These are phyloP conservation scores for Drosophila nr. medialis DNA, from an alignment of 2,888 invertebrate species.

Conservation along the genomic window DNA sequence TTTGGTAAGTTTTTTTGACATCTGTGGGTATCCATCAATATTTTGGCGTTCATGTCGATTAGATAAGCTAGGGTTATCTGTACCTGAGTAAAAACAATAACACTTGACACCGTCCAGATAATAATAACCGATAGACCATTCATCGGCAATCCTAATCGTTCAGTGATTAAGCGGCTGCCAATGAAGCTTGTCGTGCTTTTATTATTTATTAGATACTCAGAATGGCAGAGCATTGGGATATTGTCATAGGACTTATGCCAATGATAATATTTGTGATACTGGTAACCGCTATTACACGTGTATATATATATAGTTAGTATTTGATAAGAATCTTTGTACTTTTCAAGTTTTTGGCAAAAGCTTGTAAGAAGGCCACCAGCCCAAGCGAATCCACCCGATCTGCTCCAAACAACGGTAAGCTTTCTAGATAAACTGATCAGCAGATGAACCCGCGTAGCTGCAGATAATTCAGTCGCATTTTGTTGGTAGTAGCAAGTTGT, in stretches of 20 bases:
- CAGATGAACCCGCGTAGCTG: background rate
- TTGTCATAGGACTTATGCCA: background rate
- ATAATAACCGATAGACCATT: constrained; percentile 5
- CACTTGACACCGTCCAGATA: constrained; percentile 10
- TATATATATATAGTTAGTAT: background rate
- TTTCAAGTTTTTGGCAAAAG: constrained; percentile 22
- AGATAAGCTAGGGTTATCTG: constrained; percentile 10
- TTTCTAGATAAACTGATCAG: constrained; percentile 6
- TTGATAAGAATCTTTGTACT: constrained; percentile 9
- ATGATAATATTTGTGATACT: constrained; percentile 8
- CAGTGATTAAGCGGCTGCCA: constrained; percentile 32
- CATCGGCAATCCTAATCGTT: constrained; percentile 7
- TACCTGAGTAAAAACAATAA: background rate
- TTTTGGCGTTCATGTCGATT: constrained; percentile 6
- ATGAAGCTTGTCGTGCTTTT: constrained; percentile 22
- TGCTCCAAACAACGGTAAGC: constrained; percentile 17
- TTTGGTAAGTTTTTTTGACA: constrained; percentile 6
- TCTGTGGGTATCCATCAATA: background rate
- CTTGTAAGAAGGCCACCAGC: background rate
- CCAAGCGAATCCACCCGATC: background rate
- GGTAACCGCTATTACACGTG: constrained; percentile 17
- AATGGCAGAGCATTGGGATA: constrained; percentile 19
- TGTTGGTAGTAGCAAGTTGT: background rate
- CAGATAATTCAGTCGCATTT: background rate
- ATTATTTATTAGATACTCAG: constrained; percentile 1